Evolutionary conservation across 2,888 invertebrate species (phyloP).

Genomic region (Ashinkailepas kermadecensis): DNA sequence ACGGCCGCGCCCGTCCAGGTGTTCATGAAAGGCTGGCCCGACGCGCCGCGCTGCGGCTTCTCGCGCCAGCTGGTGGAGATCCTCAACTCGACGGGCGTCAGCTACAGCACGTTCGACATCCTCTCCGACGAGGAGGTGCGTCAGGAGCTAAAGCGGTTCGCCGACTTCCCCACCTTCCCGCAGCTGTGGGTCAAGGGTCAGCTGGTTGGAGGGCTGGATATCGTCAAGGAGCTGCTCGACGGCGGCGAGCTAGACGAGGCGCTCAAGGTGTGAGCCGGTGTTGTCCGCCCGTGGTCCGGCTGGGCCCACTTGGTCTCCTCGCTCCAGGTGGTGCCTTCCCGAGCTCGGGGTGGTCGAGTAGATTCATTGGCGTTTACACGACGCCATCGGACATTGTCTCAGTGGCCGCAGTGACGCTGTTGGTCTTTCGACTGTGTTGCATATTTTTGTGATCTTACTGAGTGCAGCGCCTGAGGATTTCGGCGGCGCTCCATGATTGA

Average conservation of each 20-base stretch:
- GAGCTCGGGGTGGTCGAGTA: too few species aligned
- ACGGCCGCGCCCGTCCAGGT: constrained; percentile 71
- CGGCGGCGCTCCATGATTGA: too few species aligned
- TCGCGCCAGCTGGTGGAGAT: constrained; percentile 42
- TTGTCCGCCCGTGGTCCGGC: too few species aligned
- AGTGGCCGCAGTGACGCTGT: too few species aligned
- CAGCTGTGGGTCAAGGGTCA: constrained; percentile 83
- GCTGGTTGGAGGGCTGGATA: constrained; percentile 80
- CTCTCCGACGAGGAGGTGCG: constrained; percentile 79
- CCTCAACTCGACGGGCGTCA: constrained; percentile 42
- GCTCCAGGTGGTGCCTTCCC: too few species aligned
- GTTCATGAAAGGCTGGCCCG: constrained; percentile 80
- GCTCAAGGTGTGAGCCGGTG: constrained; percentile 44
- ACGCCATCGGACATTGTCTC: too few species aligned
- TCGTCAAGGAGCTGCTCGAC: constrained; percentile 67
- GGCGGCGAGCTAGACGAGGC: constrained; percentile 63
- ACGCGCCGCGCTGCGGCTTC: constrained; percentile 64
- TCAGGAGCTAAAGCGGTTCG: constrained; percentile 78
- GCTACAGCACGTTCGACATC: constrained; percentile 82
- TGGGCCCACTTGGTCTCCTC: too few species aligned
- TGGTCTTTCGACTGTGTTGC: too few species aligned
- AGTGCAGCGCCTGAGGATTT: too few species aligned
- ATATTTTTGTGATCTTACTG: too few species aligned
- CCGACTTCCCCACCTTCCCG: constrained; percentile 92
- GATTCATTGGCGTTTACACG: too few species aligned